Percentiles rank a stretch among this genome's conserved stretches.
phyloP scores from a whole-genome alignment of 2,113 vertebrate genomes.

The Isichthys henryi region DNA sequence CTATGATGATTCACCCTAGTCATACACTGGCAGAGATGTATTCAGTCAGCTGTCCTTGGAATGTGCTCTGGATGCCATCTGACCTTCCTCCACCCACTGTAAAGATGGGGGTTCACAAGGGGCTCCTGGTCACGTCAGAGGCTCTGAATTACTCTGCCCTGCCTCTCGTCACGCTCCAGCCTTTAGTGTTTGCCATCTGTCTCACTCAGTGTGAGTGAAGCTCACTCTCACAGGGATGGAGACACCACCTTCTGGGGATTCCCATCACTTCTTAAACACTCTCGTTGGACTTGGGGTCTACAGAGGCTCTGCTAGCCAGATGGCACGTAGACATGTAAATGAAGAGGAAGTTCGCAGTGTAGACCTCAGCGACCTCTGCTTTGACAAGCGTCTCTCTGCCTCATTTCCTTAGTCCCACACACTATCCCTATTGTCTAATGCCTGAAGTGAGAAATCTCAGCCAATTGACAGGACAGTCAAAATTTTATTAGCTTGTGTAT shows the following conservation, averaged over 20 bases:
- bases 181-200: slow-evolving; percentile 1
- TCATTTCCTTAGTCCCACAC: neutral
- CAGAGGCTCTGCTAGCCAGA: neutral
- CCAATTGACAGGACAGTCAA: neutral
- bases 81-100: neutral
- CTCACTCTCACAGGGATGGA: neutral
- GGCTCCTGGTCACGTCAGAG: neutral
- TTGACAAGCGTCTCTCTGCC: neutral
- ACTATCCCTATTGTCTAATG: neutral
- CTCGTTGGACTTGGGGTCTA: neutral
- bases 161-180: neutral
- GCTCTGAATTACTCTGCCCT: neutral
- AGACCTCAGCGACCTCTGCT: neutral
- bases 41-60: neutral
- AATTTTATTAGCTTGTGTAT: neutral
- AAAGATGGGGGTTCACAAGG: neutral
- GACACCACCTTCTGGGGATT: neutral
- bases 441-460: neutral
- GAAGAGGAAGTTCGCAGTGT: neutral
- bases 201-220: neutral
- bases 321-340: neutral
- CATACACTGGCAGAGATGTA: too few relatives aligned
- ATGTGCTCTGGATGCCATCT: neutral
- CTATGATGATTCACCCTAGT: neutral
- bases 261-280: neutral